Base-by-base conservation (phyloP, 2,888 invertebrate genomes). In the Biston betularia region DNA sequence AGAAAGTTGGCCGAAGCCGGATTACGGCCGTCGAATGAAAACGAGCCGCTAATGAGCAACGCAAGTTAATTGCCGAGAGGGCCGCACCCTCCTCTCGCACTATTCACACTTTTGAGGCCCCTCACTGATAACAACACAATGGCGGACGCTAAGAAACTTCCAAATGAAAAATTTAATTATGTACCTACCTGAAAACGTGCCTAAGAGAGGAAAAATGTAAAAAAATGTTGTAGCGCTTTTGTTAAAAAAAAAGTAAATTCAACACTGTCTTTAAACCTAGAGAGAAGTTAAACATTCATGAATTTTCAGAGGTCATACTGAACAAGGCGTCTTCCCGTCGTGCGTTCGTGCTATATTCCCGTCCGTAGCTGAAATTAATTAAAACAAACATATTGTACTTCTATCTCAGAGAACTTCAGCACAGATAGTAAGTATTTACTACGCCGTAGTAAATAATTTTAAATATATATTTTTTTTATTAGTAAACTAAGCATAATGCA, bases 31-130 rank as follows among this genome's bases (percentile, higher is more conserved):
- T 80, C 82, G 90, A 89, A 91, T 90, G 89, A 85, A 84, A 91
- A 90, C 88, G 86, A 85, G 78, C 87, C 88, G 88, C 85, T 91
- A 91, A 91, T 91, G 91, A 92, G 89, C 85, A 84, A 83, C 83
- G 86, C 86, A 87, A 63, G 86, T 89, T 90, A 90, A 91, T 90
- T 89, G 88, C 85, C 76, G 80, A 75, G 75, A 76, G 79, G 80
- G 80, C 44, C 69, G 76, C 72, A 68, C 75, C 79, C 72, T 58
- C 78, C 72, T 58, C 78, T 79, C 75, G 74, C 79, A 81, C 79
- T 81, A 81, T 74, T 79, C 78, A 79, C 71, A 58, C 49, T 58
- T 78, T 73, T 76, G 61, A 71, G 65, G 50, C 75, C 73, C 75
- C 74, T 79, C 81, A 81, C 83, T 84, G 87, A 89, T 87, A 89